Evolutionary conservation across 2,113 vertebrate genomes (phyloP).

Genomic region (Hipposideros armiger): DNA sequence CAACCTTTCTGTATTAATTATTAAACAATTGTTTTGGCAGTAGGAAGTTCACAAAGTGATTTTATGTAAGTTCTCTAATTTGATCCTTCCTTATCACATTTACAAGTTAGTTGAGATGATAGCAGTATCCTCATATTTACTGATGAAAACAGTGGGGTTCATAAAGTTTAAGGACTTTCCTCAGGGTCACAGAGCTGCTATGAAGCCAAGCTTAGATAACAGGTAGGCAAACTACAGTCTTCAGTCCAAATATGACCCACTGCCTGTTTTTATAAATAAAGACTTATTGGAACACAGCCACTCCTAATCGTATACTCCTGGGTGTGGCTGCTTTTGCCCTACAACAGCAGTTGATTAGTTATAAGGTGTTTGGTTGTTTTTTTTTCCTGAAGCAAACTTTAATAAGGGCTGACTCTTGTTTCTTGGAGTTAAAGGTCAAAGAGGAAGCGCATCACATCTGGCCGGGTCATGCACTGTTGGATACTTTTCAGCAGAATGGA

Average conservation of each 20-base stretch:
- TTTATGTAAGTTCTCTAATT: background rate
- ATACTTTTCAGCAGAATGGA: background rate
- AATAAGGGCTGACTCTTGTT: background rate
- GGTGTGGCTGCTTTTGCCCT: background rate
- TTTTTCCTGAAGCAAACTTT: background rate
- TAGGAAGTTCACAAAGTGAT: background rate
- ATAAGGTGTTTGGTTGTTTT: background rate
- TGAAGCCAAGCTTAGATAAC: background rate
- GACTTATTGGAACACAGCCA: background rate
- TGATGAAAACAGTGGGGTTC: background rate
- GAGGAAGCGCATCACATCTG: background rate
- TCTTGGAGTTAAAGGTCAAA: background rate
- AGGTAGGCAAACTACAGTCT: background rate
- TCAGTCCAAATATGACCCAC: background rate
- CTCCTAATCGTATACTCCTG: background rate
- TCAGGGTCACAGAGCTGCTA: background rate
- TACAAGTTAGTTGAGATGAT: background rate
- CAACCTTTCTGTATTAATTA: background rate
- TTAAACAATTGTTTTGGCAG: conserved; percentile 2
- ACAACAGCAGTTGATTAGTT: background rate
- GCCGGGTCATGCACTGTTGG: background rate
- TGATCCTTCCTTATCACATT: background rate
- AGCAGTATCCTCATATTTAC: background rate
- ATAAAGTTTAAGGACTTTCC: background rate
- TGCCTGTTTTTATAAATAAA: background rate